Conservation (phyloP, 2,888 invertebrate genomes). For the Drosophila mimica region DNA sequence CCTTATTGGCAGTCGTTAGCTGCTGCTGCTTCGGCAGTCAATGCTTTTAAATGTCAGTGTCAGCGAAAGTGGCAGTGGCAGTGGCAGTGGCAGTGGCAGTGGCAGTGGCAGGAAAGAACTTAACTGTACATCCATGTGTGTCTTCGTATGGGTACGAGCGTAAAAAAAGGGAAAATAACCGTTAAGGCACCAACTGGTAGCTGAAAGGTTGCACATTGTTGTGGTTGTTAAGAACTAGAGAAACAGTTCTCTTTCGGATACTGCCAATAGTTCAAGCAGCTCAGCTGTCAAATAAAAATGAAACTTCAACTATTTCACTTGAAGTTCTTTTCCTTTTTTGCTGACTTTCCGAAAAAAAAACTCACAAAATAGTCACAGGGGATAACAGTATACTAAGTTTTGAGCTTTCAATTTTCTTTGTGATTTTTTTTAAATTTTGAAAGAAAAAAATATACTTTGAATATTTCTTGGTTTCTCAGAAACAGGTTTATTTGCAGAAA, state of each 20-base stretch:
- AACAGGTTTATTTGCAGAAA: neutral
- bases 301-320: constrained; percentile 28
- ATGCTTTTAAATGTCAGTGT: constrained; percentile 71
- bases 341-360: neutral
- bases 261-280: constrained; percentile 6
- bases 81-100: neutral
- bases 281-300: constrained; percentile 40
- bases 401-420: neutral
- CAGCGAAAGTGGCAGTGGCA: constrained; percentile 67
- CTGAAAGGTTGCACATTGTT: constrained; percentile 44
- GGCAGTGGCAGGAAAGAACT: constrained; percentile 14
- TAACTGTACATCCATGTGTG: constrained; percentile 15
- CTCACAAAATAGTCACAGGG: too few relatives aligned
- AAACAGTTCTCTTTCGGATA: constrained; percentile 4
- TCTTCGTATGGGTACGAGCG: neutral
- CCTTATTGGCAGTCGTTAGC: constrained; percentile 64
- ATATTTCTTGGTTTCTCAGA: neutral
- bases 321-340: constrained; percentile 1
- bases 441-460: neutral
- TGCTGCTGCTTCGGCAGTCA: constrained; percentile 37
- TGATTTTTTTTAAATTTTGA: neutral
- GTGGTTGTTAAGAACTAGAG: constrained; percentile 12
- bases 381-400: neutral
- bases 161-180: constrained; percentile 19
- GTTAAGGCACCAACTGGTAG: constrained; percentile 21